phyloP scores from a whole-genome alignment of 2,113 vertebrate genomes.

The Scomber scombrus region DNA sequence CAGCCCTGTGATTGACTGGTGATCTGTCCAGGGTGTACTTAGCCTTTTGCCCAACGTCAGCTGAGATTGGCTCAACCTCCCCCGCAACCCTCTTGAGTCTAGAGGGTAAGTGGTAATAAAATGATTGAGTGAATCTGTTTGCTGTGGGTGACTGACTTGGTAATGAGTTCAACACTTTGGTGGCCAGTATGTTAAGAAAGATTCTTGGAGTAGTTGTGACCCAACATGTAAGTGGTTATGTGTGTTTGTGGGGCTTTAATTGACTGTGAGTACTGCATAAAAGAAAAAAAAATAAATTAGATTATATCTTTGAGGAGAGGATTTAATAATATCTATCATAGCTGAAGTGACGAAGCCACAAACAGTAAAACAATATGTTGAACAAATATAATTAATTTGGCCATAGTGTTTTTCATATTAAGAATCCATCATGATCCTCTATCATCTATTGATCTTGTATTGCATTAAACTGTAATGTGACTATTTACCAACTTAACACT shows the following conservation, averaged over 20 bases:
- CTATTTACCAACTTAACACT: neutral
- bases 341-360: constrained; percentile 15
- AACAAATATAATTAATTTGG: too few species aligned
- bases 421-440: neutral
- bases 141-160: constrained; percentile 36
- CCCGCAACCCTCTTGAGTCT: too few species aligned
- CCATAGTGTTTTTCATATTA: too few species aligned
- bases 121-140: neutral
- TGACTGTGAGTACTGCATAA: neutral
- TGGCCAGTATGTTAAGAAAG: constrained; percentile 13
- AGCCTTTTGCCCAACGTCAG: too few species aligned
- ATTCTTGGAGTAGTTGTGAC: constrained; percentile 5
- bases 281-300: neutral
- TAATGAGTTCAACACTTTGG: constrained; percentile 30
- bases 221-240: neutral
- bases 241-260: neutral
- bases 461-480: constrained; percentile 3
- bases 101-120: too few species aligned
- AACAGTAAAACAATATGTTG: too few species aligned
- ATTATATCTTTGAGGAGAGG: neutral
- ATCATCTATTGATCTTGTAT: neutral
- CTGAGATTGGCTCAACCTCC: too few species aligned
- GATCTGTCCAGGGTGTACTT: too few species aligned
- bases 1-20: too few species aligned
- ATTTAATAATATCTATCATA: constrained; percentile 1